These are phyloP conservation scores for Lophotriccus pileatus DNA, from an alignment of 2,797 vertebrate species.

Conservation along the genomic window DNA sequence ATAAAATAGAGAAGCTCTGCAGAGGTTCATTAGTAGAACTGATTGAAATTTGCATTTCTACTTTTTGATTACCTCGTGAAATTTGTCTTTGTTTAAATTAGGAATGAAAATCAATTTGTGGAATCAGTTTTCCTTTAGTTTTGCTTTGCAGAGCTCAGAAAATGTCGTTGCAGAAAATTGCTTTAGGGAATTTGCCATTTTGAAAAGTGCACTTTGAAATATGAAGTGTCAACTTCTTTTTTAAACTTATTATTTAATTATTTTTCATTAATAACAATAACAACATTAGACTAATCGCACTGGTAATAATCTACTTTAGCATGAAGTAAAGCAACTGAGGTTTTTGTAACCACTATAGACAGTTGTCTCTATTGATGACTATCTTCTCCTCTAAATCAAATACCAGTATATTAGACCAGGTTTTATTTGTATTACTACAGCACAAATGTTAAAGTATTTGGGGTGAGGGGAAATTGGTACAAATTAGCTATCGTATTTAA, in stretches of 20 bases:
- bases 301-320: background rate
- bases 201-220: background rate
- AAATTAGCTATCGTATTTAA: background rate
- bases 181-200: background rate
- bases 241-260: background rate
- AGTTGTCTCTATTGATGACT: background rate
- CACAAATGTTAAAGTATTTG: background rate
- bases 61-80: background rate
- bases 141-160: background rate
- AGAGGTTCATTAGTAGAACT: background rate
- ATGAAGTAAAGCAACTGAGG: background rate
- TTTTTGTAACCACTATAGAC: background rate
- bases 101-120: background rate
- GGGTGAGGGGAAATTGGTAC: background rate
- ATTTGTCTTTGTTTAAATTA: background rate
- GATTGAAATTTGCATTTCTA: background rate
- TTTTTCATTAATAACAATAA: background rate
- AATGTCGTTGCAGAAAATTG: background rate
- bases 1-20: background rate
- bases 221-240: background rate
- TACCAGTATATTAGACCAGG: background rate
- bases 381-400: background rate
- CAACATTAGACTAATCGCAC: background rate
- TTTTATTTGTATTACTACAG: background rate
- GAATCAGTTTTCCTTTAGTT: background rate